phyloP scores from a whole-genome alignment of 2,888 invertebrate species.

The Horisme vitalbata region DNA sequence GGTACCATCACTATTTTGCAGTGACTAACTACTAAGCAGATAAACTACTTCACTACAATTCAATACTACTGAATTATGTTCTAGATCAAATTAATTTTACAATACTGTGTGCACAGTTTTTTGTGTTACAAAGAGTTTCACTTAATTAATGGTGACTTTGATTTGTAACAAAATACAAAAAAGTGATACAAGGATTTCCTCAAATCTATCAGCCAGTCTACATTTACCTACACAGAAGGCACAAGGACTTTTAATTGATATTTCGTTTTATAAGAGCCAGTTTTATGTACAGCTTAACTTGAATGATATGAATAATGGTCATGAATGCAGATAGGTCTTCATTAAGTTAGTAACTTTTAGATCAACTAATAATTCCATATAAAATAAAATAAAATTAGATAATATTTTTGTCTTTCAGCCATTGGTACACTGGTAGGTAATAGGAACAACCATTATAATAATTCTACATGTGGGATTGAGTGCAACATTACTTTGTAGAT shows the following conservation, averaged over 20 bases:
- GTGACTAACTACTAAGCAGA: slow-evolving; percentile 28
- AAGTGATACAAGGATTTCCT: slow-evolving; percentile 8
- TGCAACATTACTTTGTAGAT: slow-evolving; percentile 12
- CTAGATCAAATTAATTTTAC: slow-evolving; percentile 18
- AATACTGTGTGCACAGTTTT: slow-evolving; percentile 2
- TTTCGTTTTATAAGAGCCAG: background rate
- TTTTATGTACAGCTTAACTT: slow-evolving; percentile 3
- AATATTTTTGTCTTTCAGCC: slow-evolving; percentile 1
- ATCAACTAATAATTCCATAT: slow-evolving; percentile 3
- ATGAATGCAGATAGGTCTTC: background rate
- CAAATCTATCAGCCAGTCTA: slow-evolving; percentile 16
- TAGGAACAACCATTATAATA: slow-evolving; percentile 12
- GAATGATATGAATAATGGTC: slow-evolving; percentile 11
- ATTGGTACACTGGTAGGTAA: slow-evolving; percentile 2
- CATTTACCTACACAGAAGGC: slow-evolving; percentile 35
- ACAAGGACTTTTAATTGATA: slow-evolving; percentile 34
- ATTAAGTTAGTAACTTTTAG: slow-evolving; percentile 8
- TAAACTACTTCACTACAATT: slow-evolving; percentile 27
- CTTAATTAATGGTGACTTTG: slow-evolving; percentile 8
- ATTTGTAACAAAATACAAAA: slow-evolving; percentile 5
- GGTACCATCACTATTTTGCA: slow-evolving; percentile 14
- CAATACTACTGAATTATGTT: slow-evolving; percentile 20
- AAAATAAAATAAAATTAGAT: background rate
- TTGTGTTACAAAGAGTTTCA: slow-evolving; percentile 3
- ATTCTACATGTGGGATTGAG: slow-evolving; percentile 1